phyloP scores from a whole-genome alignment of 2,797 vertebrate genomes.

The Notamacropus eugenii region DNA sequence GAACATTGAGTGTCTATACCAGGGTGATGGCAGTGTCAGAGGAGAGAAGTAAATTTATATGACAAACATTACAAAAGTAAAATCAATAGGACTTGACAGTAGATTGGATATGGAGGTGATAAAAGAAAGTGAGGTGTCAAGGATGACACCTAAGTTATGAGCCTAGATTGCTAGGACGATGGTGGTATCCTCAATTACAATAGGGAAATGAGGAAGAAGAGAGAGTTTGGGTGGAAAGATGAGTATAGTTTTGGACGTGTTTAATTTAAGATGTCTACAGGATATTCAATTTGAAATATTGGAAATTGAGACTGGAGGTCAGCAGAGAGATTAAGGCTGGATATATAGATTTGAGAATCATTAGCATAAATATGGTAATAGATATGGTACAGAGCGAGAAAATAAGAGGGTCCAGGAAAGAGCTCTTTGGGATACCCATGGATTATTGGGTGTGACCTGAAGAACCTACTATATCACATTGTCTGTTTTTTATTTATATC shows the following conservation, averaged over 20 bases:
- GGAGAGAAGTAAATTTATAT: not conserved
- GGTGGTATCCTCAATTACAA: not conserved
- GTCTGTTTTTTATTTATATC: not conserved
- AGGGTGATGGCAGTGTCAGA: not conserved
- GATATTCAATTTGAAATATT: conserved; percentile 10
- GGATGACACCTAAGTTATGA: not conserved
- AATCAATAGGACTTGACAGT: not conserved
- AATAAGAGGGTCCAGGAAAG: not conserved
- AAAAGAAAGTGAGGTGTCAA: not conserved
- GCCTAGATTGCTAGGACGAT: not conserved
- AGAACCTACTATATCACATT: not conserved
- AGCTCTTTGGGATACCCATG: not conserved
- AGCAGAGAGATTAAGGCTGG: not conserved
- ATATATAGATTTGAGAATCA: not conserved
- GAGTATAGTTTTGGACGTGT: not conserved
- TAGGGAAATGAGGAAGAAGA: not conserved
- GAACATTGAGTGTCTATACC: not conserved
- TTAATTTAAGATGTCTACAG: not conserved
- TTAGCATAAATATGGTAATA: not conserved
- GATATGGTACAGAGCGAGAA: not conserved
- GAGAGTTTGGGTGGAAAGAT: not conserved
- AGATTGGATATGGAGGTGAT: conserved; percentile 7
- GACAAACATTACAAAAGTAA: not conserved
- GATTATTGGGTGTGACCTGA: not conserved
- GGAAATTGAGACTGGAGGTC: not conserved